Percentiles rank a stretch among this genome's conserved stretches.
These are phyloP conservation scores for Phaenicophaeus curvirostris DNA, from an alignment of 2,797 vertebrate species.

Conservation along the genomic window DNA sequence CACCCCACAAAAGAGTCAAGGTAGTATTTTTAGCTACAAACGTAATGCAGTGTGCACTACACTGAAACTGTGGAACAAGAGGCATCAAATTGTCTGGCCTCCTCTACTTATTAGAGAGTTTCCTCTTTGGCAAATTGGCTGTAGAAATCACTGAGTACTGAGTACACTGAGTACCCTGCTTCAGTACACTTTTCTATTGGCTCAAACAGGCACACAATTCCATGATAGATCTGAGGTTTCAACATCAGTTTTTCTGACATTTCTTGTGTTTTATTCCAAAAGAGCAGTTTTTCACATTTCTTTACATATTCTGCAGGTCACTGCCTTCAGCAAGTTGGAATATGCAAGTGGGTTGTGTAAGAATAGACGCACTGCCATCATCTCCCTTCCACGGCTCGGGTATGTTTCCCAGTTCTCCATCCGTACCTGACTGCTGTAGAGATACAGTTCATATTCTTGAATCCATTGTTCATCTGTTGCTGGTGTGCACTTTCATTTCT, in stretches of 20 bases:
- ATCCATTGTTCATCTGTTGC: conserved; percentile 12
- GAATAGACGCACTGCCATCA: not conserved
- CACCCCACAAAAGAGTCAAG: not conserved
- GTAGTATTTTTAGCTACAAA: not conserved
- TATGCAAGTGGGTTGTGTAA: accelerated
- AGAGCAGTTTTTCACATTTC: not conserved
- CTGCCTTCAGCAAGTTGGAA: not conserved
- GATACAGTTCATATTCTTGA: not conserved
- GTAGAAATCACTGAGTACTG: not conserved
- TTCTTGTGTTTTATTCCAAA: not conserved
- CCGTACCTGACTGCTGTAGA: not conserved
- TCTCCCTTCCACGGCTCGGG: accelerated
- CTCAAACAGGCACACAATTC: accelerated
- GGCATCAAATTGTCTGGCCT: not conserved
- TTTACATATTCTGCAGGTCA: not conserved
- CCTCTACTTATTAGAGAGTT: not conserved
- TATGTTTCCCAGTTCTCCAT: not conserved
- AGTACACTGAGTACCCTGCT: no score
- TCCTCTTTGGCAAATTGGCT: not conserved
- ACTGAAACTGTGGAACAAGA: not conserved
- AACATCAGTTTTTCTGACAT: not conserved
- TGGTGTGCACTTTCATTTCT: not conserved
- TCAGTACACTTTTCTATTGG: not conserved
- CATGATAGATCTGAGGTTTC: not conserved
- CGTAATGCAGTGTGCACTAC: not conserved